Evolutionary conservation across 2,113 vertebrate genomes (phyloP).

Genomic region (Machaerirhynchus nigripectus): DNA sequence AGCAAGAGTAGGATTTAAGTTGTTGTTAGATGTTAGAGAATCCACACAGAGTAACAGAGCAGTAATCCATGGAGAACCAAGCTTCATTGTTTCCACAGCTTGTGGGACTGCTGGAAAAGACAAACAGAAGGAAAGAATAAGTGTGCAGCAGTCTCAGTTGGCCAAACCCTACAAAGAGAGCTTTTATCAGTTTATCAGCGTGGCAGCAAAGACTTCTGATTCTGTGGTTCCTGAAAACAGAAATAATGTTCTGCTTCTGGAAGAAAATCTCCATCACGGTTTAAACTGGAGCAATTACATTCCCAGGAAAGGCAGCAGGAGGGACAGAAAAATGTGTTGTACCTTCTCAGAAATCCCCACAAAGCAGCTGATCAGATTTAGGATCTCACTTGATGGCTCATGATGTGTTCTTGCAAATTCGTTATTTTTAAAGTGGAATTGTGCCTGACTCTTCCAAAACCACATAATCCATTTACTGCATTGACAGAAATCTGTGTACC

Average conservation of each 20-base stretch:
- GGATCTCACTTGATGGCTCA: background rate
- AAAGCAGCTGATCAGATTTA: background rate
- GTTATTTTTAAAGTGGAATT: background rate
- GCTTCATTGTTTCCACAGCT: background rate
- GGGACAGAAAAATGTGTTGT: background rate
- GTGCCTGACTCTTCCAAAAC: background rate
- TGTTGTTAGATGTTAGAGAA: background rate
- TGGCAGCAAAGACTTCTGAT: background rate
- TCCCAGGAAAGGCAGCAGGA: background rate
- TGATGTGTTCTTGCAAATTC: background rate
- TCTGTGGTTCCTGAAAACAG: background rate
- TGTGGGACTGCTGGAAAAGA: background rate
- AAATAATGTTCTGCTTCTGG: background rate
- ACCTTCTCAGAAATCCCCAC: background rate
- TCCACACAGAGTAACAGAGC: background rate
- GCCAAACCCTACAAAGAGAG: background rate
- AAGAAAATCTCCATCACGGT: background rate
- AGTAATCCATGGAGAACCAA: background rate
- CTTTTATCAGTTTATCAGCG: background rate
- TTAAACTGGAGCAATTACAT: background rate
- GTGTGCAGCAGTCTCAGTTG: background rate
- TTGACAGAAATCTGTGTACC: background rate
- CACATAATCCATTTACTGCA: background rate
- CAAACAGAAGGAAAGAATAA: background rate
- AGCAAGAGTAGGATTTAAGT: background rate